These are phyloP conservation scores for Stratiolaelaps scimitus DNA, from an alignment of 1,140 invertebrate species.

Conservation along the genomic window DNA sequence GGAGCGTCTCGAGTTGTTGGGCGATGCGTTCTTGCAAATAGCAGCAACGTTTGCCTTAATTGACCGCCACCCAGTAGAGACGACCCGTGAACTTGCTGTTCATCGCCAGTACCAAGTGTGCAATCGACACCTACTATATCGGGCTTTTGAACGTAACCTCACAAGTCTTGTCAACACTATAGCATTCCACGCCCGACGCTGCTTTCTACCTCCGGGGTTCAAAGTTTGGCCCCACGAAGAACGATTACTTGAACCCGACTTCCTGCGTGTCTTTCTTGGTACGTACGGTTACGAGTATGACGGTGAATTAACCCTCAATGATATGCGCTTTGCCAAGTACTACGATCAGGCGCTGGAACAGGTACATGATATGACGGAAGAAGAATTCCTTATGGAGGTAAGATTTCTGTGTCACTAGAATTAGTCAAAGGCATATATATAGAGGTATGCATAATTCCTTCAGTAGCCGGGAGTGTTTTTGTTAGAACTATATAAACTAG, in stretches of 20 bases:
- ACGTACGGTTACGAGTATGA: not conserved
- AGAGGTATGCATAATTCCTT: no score
- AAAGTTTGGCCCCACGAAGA: not conserved
- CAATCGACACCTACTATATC: slow-evolving; percentile 6
- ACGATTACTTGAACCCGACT: slow-evolving; percentile 1
- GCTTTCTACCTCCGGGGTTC: not conserved
- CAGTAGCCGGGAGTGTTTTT: no score
- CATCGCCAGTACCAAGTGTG: slow-evolving; percentile 10
- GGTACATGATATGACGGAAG: not conserved
- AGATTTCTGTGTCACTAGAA: not conserved
- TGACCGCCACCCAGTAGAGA: not conserved
- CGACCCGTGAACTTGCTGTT: not conserved
- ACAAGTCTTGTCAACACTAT: not conserved
- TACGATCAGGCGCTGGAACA: not conserved
- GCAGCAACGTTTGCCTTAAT: not conserved
- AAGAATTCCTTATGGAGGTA: slow-evolving; percentile 5
- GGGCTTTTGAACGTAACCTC: not conserved
- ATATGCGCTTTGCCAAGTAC: not conserved
- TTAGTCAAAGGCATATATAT: no score
- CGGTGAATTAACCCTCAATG: not conserved
- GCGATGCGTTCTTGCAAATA: slow-evolving; percentile 15
- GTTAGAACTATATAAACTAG: no score
- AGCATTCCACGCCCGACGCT: not conserved
- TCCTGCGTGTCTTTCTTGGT: not conserved
- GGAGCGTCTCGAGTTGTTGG: slow-evolving; percentile 18